Conservation (phyloP, 2,797 vertebrate genomes). For the Discoglossus pictus region DNA sequence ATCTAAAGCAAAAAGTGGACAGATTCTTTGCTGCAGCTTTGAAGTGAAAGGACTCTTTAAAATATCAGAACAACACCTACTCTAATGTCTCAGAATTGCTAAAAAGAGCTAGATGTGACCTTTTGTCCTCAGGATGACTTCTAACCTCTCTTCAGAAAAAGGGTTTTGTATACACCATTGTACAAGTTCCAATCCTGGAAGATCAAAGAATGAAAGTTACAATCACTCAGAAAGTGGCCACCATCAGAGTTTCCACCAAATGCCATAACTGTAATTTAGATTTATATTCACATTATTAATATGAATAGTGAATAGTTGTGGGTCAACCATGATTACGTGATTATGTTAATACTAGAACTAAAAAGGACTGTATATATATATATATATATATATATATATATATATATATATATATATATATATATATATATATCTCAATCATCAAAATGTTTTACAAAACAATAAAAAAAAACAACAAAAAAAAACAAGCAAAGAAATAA, state of each 20-base stretch:
- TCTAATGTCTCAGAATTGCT: constrained; percentile 41
- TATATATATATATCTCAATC: too few species aligned
- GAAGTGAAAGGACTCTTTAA: constrained; percentile 58
- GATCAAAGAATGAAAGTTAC: constrained; percentile 14
- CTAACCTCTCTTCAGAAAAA: not conserved
- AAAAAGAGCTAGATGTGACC: constrained; percentile 50
- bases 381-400: too few species aligned
- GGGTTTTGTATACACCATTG: constrained; percentile 29
- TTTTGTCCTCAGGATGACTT: constrained; percentile 46
- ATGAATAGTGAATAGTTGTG: too few species aligned
- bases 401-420: too few species aligned
- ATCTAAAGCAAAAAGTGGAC: constrained; percentile 59
- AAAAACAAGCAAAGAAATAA: too few species aligned
- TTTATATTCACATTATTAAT: constrained; percentile 26
- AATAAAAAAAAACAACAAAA: too few species aligned
- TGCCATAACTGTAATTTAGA: not conserved
- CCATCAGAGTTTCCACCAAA: not conserved
- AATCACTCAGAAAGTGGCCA: constrained; percentile 12
- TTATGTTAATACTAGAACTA: too few species aligned
- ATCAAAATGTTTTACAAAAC: too few species aligned
- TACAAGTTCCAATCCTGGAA: constrained; percentile 28
- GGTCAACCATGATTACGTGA: too few species aligned
- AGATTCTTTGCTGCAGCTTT: constrained; percentile 58
- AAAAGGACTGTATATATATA: too few species aligned
- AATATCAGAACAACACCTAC: constrained; percentile 38